Percentiles rank a stretch among this genome's conserved stretches.
Conservation (phyloP, 2,888 invertebrate genomes). For the Piscicola geometra region DNA sequence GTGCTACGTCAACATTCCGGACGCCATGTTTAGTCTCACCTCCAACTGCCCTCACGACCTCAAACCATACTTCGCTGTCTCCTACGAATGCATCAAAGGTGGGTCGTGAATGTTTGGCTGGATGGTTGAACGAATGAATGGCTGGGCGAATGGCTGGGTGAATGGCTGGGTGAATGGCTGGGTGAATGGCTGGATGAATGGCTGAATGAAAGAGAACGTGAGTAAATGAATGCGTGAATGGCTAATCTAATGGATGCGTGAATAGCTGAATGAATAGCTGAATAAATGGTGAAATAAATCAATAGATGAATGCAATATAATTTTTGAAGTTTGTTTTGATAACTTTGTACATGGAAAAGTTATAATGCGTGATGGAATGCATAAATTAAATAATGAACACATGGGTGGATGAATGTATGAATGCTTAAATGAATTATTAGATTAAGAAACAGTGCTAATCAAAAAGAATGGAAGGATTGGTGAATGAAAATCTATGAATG, state of each 20-base stretch:
- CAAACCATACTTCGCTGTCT: slow-evolving; percentile 19
- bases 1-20: neutral
- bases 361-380: too few species aligned
- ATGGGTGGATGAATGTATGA: neutral
- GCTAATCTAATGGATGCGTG: slow-evolving; percentile 22
- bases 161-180: neutral
- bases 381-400: neutral
- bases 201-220: slow-evolving; percentile 31
- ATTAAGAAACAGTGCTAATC: too few species aligned
- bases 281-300: neutral
- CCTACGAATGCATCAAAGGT: neutral
- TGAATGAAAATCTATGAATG: neutral
- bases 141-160: neutral
- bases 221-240: slow-evolving; percentile 34
- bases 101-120: neutral
- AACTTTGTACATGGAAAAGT: too few species aligned
- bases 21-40: neutral
- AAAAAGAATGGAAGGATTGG: slow-evolving; percentile 6
- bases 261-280: slow-evolving; percentile 1
- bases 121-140: neutral
- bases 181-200: slow-evolving; percentile 22
- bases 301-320: neutral
- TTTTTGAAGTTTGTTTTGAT: too few species aligned
- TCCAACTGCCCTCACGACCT: slow-evolving; percentile 18
- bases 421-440: too few species aligned